Evolutionary conservation across 2,888 invertebrate species (phyloP), one percentile per base, ranked within the genome.

Genomic region (Chloroclystis v-ata): DNA sequence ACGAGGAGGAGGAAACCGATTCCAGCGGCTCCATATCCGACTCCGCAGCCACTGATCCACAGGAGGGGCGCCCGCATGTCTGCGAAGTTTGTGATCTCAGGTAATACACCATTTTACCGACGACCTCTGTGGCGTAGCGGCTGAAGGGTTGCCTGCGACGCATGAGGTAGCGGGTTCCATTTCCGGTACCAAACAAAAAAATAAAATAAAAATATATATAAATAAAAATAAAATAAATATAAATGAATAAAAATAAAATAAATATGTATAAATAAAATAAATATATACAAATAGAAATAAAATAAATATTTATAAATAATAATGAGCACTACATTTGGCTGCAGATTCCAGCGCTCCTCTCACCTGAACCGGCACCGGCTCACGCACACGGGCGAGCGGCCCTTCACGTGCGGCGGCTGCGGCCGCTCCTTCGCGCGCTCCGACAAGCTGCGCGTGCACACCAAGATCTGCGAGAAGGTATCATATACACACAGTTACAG

Each of bases 341-440:
- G 3, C 61, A 91, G 91, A 69, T 93, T 93, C 75, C 91, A 92
- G 54, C 86, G 93, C 33, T 91, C 92, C 8, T 93, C 93, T 0
- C 93, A 93, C 74, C 78, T 93, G 58, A 90, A 90, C 32, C 89
- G 93, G 0, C 93, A 93, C 72, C 89, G 91, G 57, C 85, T 93
- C 51, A 92, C 92, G 20, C 93, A 93, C 77, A 93, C 93, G 0
- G 93, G 93, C 47, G 92, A 93, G 77, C 79, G 92, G 7, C 93
- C 93, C 2, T 93, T 91, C 75, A 90, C 89, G 42, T 93, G 93
- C 74, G 89, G 89, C 60, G 89, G 91, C 54, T 93, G 93, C 75
- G 92, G 92, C 0, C 90, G 92, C 44, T 91, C 91, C 58, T 93
- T 93, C 79, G 92, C 93, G 13, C 83, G 93, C 48, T 92, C 92